phyloP scores from a whole-genome alignment of 1,140 invertebrate genomes.

The Platyura marginata region DNA sequence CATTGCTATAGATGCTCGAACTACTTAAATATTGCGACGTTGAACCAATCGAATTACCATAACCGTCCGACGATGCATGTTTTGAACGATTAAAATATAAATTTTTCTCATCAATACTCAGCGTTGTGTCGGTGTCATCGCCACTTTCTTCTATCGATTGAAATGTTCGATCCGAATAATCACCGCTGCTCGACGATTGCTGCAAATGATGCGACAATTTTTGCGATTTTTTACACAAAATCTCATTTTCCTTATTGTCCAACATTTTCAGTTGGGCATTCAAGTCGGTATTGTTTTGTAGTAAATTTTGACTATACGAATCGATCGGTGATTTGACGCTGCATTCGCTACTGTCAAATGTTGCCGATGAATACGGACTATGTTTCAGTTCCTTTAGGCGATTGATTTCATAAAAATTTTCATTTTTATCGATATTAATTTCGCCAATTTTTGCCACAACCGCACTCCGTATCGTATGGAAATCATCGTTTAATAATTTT shows the following conservation, averaged over 20 bases:
- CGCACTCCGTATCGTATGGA: neutral
- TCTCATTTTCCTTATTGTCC: conserved; percentile 19
- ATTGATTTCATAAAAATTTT: neutral
- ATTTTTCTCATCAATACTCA: neutral
- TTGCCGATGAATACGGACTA: neutral
- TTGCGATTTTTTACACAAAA: conserved; percentile 9
- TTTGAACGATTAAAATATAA: neutral
- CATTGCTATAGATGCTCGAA: conserved; percentile 12
- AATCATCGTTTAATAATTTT: conserved; percentile 14
- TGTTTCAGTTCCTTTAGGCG: neutral
- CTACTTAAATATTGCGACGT: neutral
- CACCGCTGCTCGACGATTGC: too few species aligned
- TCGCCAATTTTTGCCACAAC: conserved; percentile 7
- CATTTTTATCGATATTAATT: neutral
- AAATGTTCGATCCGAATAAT: too few species aligned
- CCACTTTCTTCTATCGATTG: neutral
- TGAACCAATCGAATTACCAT: neutral
- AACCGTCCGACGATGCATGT: neutral
- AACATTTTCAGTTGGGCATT: conserved; percentile 19
- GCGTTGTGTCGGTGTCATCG: neutral
- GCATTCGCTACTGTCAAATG: neutral
- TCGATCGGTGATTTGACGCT: neutral
- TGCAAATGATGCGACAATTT: neutral
- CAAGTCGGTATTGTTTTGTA: conserved; percentile 14
- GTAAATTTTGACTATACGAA: conserved; percentile 1